These are phyloP conservation scores for Eutrigla gurnardus DNA, from an alignment of 2,797 vertebrate species.

Conservation along the genomic window DNA sequence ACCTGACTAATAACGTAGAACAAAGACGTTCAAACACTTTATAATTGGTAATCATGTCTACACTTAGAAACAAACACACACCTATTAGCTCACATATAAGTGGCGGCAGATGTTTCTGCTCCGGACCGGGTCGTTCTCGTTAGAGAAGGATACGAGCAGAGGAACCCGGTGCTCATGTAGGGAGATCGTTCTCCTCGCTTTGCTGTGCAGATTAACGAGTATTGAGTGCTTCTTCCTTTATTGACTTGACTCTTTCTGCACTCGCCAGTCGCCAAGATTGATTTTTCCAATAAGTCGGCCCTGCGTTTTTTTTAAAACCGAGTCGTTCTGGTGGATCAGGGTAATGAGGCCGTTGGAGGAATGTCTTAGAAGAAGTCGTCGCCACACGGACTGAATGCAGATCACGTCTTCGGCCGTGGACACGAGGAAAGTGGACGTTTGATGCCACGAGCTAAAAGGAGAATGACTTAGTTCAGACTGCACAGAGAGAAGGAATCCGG, in stretches of 20 bases:
- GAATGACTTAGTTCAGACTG: neutral
- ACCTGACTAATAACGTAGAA: neutral
- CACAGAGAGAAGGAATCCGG: neutral
- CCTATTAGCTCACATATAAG: neutral
- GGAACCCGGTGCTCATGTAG: slow-evolving; percentile 12
- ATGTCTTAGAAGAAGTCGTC: slow-evolving; percentile 9
- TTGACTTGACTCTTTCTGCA: slow-evolving; percentile 34
- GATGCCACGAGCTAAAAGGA: slow-evolving; percentile 15
- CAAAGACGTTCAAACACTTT: neutral
- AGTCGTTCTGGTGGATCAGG: slow-evolving; percentile 24
- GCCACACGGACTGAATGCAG: slow-evolving; percentile 2
- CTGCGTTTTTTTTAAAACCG: slow-evolving; percentile 16
- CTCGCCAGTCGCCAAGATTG: slow-evolving; percentile 35
- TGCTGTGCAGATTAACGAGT: slow-evolving; percentile 39
- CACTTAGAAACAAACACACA: too few species aligned
- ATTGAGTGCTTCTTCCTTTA: slow-evolving; percentile 37
- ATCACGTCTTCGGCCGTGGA: neutral
- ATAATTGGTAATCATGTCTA: too few species aligned
- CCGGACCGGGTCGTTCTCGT: neutral
- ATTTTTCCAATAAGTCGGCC: slow-evolving; percentile 41
- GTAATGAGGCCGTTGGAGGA: neutral
- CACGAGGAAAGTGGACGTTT: slow-evolving; percentile 4
- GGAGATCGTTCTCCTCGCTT: slow-evolving; percentile 22
- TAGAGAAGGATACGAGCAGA: slow-evolving; percentile 9
- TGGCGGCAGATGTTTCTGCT: neutral